phyloP scores from a whole-genome alignment of 1,140 invertebrate species.

The Mycetomoellerius zeteki region DNA sequence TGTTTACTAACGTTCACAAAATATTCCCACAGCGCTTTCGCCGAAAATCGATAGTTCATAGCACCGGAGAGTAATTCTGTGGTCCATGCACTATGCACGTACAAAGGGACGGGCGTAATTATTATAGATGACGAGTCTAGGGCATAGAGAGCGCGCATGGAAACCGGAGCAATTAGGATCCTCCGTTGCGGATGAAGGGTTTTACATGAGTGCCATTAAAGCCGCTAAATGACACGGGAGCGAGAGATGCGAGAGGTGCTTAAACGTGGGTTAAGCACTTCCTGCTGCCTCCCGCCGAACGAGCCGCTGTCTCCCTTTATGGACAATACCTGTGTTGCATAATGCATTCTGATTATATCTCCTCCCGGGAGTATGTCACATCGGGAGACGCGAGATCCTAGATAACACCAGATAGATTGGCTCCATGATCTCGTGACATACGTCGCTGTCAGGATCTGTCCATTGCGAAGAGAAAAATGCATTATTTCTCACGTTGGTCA shows the following conservation, averaged over 20 bases:
- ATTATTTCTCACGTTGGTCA: no score
- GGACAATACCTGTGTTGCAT: slow-evolving; percentile 64
- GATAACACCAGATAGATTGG: background rate
- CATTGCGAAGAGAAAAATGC: background rate
- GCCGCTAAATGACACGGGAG: slow-evolving; percentile 23
- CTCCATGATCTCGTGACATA: background rate
- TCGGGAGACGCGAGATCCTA: background rate
- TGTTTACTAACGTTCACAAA: background rate
- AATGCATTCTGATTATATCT: slow-evolving; percentile 51
- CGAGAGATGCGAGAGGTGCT: slow-evolving; percentile 37
- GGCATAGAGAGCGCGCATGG: background rate
- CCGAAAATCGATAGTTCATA: slow-evolving; percentile 29
- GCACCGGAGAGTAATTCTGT: background rate
- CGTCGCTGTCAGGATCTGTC: background rate
- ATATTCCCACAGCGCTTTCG: background rate
- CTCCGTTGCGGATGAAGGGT: slow-evolving; percentile 34
- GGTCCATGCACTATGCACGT: background rate
- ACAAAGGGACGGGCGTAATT: slow-evolving; percentile 4
- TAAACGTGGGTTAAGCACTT: slow-evolving; percentile 61
- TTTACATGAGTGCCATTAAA: slow-evolving; percentile 43
- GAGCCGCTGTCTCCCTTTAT: slow-evolving; percentile 57
- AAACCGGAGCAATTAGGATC: slow-evolving; percentile 35
- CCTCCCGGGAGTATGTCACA: background rate
- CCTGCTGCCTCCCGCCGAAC: slow-evolving; percentile 54
- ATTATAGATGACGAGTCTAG: slow-evolving; percentile 32